Evolutionary conservation across 1,140 invertebrate species (phyloP).

Genomic region (Drosophila novamexicana): DNA sequence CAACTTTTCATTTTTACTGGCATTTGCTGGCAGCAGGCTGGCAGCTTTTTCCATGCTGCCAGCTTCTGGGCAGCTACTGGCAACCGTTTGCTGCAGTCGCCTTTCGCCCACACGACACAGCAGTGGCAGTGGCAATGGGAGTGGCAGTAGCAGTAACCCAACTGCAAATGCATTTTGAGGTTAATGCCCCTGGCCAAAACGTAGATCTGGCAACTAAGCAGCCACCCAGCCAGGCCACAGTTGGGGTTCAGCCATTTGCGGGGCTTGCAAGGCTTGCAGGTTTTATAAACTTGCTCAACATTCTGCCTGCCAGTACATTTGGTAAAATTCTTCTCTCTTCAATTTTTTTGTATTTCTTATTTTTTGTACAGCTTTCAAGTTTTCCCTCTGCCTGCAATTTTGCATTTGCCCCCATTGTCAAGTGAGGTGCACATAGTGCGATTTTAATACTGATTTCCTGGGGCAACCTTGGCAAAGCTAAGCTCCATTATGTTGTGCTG

Average conservation of each 20-base stretch:
- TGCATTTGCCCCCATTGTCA: slow-evolving; percentile 54
- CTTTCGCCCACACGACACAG: slow-evolving; percentile 11
- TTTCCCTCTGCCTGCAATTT: slow-evolving; percentile 20
- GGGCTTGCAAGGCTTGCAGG: slow-evolving; percentile 2
- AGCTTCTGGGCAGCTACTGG: slow-evolving; percentile 16
- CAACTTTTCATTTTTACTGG: slow-evolving; percentile 78
- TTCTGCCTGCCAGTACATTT: slow-evolving; percentile 67
- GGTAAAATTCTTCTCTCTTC: slow-evolving; percentile 45
- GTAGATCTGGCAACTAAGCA: slow-evolving; percentile 11
- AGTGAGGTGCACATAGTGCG: slow-evolving; percentile 77
- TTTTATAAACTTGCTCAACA: slow-evolving; percentile 75
- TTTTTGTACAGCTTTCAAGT: slow-evolving; percentile 39
- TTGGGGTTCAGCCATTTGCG: neutral
- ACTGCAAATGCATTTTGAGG: slow-evolving; percentile 74
- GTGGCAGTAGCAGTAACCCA: slow-evolving; percentile 20
- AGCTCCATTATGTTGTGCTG: slow-evolving; percentile 50
- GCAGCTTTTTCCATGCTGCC: slow-evolving; percentile 6
- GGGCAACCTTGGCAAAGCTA: slow-evolving; percentile 33
- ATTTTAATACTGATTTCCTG: slow-evolving; percentile 79
- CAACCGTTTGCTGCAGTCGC: slow-evolving; percentile 37
- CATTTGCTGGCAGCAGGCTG: slow-evolving; percentile 42
- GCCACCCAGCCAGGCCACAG: neutral
- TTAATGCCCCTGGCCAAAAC: slow-evolving; percentile 69
- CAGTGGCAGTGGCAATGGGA: slow-evolving; percentile 15
- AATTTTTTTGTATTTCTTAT: slow-evolving; percentile 26